Evolutionary conservation across 2,888 invertebrate genomes (phyloP).

Genomic region (Rhagonycha fulva): DNA sequence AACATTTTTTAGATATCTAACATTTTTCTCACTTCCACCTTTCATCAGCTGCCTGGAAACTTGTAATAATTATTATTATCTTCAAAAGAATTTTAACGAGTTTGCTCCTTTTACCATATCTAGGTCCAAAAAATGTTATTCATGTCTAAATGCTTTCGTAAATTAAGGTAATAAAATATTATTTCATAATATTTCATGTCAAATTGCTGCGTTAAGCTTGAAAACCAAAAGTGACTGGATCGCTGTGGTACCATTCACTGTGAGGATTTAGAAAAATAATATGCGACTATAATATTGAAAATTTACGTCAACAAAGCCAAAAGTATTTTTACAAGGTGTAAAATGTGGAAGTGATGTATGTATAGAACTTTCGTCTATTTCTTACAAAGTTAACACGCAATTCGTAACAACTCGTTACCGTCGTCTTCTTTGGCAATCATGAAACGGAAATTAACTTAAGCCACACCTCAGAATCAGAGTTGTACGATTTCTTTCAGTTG

Average conservation of each 20-base stretch:
- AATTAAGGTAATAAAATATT: neutral
- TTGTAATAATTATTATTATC: neutral
- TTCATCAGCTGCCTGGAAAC: neutral
- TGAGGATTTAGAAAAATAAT: neutral
- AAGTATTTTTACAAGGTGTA: neutral
- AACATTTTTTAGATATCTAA: neutral
- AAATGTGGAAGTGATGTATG: neutral
- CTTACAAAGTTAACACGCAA: constrained; percentile 26
- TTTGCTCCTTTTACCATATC: too few relatives aligned
- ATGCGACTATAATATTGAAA: neutral
- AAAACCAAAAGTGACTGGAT: neutral
- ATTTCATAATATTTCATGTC: neutral
- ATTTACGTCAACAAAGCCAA: neutral
- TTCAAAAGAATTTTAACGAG: neutral
- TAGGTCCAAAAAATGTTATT: neutral
- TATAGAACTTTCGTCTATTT: neutral
- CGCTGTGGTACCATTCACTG: neutral
- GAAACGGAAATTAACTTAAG: constrained; percentile 38
- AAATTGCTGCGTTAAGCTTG: neutral
- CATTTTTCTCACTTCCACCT: neutral
- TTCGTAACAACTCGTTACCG: constrained; percentile 31
- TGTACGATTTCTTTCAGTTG: constrained; percentile 21
- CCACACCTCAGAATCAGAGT: constrained; percentile 26
- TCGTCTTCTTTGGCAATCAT: constrained; percentile 35
- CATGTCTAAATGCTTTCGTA: neutral